Evolutionary conservation across 2,113 vertebrate species (phyloP), one percentile per base, ranked within the genome.

Genomic region (Pterocles burchelli): DNA sequence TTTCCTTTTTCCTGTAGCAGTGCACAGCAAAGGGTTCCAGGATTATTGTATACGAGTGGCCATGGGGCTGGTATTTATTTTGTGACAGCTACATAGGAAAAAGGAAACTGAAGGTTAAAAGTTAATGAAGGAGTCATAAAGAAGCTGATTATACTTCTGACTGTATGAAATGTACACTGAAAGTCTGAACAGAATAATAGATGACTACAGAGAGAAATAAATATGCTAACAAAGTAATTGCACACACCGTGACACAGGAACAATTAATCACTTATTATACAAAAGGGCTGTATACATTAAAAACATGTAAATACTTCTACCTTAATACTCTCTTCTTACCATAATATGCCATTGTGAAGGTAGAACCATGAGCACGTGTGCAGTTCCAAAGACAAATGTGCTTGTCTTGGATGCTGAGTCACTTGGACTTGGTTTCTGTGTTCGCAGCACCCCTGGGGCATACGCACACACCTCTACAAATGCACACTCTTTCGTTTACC

Each of bases 71-170:
- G 41, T 83, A 59, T 82, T 91, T 93, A n/a, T 66, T 96, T 78
- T 90, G 41, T 77, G 70, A 48, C 45, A 76, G 58, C 20, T 45
- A 22, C 14, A 25, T 54, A 86, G 81, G 68, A 96, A 94, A 82
- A 38, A 73, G 93, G 91, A 95, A 96, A 90, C 38, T 25, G 36
- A 54, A 77, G 91, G 91, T 85, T 91, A 93, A 79, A 97, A 88
- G 81, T 82, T 94, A 79, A 93, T 95, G 85, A 88, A 65, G 57
- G 61, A 66, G 61, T 54, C 58, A 65, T 48, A 65, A 92, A 88
- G 65, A 57, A 94, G n/a, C 31, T 91, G 77, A 20, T 70, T 85
- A 22, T 57, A 13, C 48, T 86, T 65, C 74, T 96, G 65, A 24
- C 75, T 74, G 33, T 46, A 11, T 24, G 55, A 77, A 51, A 80